These are phyloP conservation scores for Camptogramma bilineatum DNA, from an alignment of 2,888 invertebrate species.

Conservation along the genomic window DNA sequence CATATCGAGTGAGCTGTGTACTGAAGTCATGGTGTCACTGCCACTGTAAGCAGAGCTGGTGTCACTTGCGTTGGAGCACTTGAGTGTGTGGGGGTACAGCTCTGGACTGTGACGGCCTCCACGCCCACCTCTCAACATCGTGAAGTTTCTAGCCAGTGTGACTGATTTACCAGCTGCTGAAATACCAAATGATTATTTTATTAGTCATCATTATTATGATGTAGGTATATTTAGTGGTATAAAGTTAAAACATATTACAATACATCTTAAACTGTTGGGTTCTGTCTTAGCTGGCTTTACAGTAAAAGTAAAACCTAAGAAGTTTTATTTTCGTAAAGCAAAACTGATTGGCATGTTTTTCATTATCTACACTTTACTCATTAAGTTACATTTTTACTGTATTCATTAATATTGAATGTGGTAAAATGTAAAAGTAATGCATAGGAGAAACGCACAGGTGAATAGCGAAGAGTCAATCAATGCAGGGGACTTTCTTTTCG, in stretches of 20 bases:
- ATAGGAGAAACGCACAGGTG: slow-evolving; percentile 23
- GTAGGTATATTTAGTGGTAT: slow-evolving; percentile 5
- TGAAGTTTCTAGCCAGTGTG: slow-evolving; percentile 72
- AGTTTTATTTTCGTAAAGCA: background rate
- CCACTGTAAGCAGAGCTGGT: slow-evolving; percentile 98
- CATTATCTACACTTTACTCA: background rate
- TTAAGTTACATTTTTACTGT: background rate
- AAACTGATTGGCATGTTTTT: background rate
- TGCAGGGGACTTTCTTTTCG: slow-evolving; percentile 59
- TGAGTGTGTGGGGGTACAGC: slow-evolving; percentile 94
- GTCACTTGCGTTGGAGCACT: slow-evolving; percentile 92
- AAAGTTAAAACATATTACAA: background rate
- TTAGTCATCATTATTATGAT: slow-evolving; percentile 5
- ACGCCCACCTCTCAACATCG: slow-evolving; percentile 86
- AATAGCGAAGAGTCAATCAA: slow-evolving; percentile 38
- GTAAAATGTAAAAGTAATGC: slow-evolving; percentile 4
- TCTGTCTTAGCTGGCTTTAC: background rate
- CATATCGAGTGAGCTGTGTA: slow-evolving; percentile 92
- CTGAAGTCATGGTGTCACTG: slow-evolving; percentile 97
- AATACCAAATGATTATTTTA: slow-evolving; percentile 48
- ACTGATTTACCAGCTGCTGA: slow-evolving; percentile 71
- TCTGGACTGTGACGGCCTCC: slow-evolving; percentile 88
- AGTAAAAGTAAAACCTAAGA: background rate
- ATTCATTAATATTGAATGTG: background rate
- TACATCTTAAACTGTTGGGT: background rate